These are phyloP conservation scores for Tauraco erythrolophus DNA, from an alignment of 2,113 vertebrate species.

Conservation along the genomic window DNA sequence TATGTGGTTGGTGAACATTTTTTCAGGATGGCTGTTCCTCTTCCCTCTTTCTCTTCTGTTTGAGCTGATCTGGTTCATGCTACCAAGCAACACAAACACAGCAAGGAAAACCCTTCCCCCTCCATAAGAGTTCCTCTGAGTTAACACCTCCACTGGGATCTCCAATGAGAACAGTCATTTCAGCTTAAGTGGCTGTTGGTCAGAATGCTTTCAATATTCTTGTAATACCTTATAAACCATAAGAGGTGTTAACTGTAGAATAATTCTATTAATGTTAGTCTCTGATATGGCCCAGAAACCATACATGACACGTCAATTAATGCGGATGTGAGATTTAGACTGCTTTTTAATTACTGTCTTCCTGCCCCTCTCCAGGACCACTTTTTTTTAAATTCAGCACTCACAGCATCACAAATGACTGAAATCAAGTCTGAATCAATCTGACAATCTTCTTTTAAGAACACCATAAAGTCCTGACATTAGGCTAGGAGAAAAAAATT, in stretches of 20 bases:
- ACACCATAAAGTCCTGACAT: background rate
- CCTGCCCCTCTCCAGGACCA: background rate
- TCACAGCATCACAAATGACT: background rate
- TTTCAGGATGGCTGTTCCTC: background rate
- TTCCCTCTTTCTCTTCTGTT: background rate
- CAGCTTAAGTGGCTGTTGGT: background rate
- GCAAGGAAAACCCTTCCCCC: background rate
- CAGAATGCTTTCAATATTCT: background rate
- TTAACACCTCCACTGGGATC: background rate
- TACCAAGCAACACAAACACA: background rate
- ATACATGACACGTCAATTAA: background rate
- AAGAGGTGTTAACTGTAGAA: background rate
- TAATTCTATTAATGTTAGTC: background rate
- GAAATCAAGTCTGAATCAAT: background rate
- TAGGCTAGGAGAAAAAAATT: background rate
- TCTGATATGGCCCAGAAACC: background rate
- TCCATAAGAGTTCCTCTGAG: background rate
- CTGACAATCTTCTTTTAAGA: background rate
- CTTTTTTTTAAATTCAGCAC: background rate
- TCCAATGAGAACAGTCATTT: background rate
- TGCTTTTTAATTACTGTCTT: background rate
- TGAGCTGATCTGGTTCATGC: background rate
- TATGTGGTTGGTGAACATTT: background rate
- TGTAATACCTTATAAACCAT: background rate
- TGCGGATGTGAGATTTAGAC: background rate